Evolutionary conservation across 2,113 vertebrate species (phyloP).

Genomic region (Colistium nudipinnis): DNA sequence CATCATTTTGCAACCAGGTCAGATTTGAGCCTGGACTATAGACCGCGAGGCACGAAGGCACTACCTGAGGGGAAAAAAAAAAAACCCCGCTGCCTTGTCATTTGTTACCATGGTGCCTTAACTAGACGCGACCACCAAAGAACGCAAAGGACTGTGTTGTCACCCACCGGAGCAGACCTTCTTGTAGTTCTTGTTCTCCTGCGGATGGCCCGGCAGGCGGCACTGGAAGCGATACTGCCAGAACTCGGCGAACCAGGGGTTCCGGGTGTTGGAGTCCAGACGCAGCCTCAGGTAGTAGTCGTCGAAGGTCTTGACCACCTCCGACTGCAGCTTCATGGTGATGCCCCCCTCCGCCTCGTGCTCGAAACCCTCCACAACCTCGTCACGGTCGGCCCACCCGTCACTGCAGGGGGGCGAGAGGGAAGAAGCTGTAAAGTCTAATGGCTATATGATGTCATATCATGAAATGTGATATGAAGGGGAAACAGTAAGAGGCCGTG

Average conservation of each 20-base stretch:
- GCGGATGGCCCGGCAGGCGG: slow-evolving; percentile 88
- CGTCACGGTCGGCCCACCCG: slow-evolving; percentile 97
- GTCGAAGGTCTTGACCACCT: slow-evolving; percentile 91
- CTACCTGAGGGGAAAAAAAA: background rate
- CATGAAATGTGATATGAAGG: background rate
- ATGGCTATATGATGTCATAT: too few relatives aligned
- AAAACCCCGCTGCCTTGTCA: background rate
- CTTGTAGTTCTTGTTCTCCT: slow-evolving; percentile 93
- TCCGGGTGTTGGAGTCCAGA: slow-evolving; percentile 91
- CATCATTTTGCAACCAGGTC: slow-evolving; percentile 2
- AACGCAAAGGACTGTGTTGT: background rate
- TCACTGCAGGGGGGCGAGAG: slow-evolving; percentile 82
- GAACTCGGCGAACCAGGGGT: slow-evolving; percentile 98
- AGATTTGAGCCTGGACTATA: slow-evolving; percentile 8
- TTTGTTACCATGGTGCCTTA: background rate
- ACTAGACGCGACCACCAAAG: background rate
- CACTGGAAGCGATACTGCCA: slow-evolving; percentile 99
- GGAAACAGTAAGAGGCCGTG: background rate
- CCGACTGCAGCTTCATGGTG: slow-evolving; percentile 97
- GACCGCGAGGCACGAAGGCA: background rate
- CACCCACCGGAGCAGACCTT: slow-evolving; percentile 92
- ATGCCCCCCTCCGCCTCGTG: slow-evolving; percentile 96
- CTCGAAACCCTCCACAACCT: slow-evolving; percentile 97
- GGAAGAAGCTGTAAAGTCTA: background rate
- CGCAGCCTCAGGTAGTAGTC: slow-evolving; percentile 95